Evolutionary conservation across 1,140 invertebrate species (phyloP).

Genomic region (Delia radicum): DNA sequence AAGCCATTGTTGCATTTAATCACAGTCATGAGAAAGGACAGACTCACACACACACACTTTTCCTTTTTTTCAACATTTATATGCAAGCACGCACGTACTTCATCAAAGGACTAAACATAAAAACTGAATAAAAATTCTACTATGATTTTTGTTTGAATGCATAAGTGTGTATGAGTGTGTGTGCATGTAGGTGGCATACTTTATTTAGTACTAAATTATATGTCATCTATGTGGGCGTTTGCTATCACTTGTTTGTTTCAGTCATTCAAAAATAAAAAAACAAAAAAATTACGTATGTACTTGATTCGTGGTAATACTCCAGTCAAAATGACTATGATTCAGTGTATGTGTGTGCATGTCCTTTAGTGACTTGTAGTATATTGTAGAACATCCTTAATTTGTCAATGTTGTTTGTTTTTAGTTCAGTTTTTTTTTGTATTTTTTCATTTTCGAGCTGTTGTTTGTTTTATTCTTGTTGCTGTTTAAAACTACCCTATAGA

Average conservation of each 20-base stretch:
- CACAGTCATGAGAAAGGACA: background rate
- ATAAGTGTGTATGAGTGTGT: background rate
- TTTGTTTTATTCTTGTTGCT: background rate
- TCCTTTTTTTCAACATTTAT: background rate
- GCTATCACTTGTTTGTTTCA: background rate
- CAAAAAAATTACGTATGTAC: background rate
- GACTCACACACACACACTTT: background rate
- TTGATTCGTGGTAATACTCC: background rate
- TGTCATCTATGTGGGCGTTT: background rate
- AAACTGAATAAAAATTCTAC: background rate
- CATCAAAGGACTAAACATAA: background rate
- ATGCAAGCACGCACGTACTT: background rate
- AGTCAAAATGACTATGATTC: no score
- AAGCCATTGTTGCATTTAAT: background rate
- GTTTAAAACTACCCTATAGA: background rate
- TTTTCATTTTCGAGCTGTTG: background rate
- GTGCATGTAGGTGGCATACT: background rate
- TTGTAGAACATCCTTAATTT: conserved; percentile 10
- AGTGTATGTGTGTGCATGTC: background rate
- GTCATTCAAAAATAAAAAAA: background rate
- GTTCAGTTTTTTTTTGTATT: background rate
- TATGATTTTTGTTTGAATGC: no score
- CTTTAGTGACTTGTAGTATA: background rate
- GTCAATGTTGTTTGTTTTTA: conserved; percentile 14
- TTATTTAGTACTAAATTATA: background rate